phyloP scores from a whole-genome alignment of 2,113 vertebrate genomes.

The Polypterus bichir region DNA sequence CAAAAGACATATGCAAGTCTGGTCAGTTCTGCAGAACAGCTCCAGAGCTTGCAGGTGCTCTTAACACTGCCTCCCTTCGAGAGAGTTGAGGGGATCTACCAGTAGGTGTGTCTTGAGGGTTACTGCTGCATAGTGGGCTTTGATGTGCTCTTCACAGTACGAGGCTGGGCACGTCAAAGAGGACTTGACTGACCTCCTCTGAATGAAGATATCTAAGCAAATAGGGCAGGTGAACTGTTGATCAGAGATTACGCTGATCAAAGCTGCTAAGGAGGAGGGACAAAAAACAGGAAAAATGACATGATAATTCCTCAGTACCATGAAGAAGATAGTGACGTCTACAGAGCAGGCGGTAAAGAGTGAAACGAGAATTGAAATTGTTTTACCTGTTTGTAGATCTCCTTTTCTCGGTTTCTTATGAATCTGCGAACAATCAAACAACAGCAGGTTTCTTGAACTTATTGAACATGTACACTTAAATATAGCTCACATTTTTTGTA shows the following conservation, averaged over 20 bases:
- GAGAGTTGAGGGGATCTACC: background rate
- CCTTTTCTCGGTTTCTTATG: too few relatives aligned
- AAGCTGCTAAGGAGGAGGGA: background rate
- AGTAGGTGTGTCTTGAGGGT: constrained; percentile 5
- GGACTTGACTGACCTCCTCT: constrained; percentile 6
- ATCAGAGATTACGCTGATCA: constrained; percentile 1
- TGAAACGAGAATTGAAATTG: too few relatives aligned
- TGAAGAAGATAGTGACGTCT: too few relatives aligned
- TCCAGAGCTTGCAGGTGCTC: constrained; percentile 37
- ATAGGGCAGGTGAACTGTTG: constrained; percentile 47
- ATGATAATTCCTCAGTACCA: too few relatives aligned
- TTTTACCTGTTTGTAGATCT: too few relatives aligned
- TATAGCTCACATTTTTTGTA: too few relatives aligned
- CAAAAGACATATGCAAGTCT: constrained; percentile 34
- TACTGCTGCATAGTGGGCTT: background rate
- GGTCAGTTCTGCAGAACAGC: constrained; percentile 45
- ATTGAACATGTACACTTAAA: too few relatives aligned
- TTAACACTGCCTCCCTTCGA: constrained; percentile 22
- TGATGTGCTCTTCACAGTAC: constrained; percentile 6
- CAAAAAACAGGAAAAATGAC: too few relatives aligned
- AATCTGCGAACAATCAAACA: too few relatives aligned
- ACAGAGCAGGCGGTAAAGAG: too few relatives aligned
- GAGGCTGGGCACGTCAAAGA: constrained; percentile 9
- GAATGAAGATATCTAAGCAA: constrained; percentile 45
- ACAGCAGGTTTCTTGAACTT: too few relatives aligned